Conservation (phyloP, 2,113 vertebrate species). For the Arenaria interpres region DNA sequence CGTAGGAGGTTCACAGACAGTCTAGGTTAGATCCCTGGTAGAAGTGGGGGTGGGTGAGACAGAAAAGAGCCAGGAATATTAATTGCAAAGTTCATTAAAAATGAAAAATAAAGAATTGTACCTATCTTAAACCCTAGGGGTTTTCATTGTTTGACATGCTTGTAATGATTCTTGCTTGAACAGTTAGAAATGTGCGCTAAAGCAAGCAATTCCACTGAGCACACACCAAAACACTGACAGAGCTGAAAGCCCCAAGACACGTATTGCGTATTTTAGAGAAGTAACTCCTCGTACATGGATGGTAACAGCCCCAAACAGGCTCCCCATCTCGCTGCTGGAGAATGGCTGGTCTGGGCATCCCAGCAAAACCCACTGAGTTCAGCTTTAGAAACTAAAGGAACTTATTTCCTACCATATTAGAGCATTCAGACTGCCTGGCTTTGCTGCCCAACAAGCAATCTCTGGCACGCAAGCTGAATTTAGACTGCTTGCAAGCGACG, state of each 20-base stretch:
- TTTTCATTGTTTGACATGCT: not conserved
- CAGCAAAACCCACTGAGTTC: not conserved
- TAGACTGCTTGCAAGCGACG: not conserved
- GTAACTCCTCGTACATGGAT: not conserved
- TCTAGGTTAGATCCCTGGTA: conserved; percentile 69
- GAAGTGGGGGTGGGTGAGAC: conserved; percentile 53
- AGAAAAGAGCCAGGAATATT: conserved; percentile 60
- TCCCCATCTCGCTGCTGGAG: not conserved
- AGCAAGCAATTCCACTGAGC: not conserved
- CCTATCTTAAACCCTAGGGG: not conserved
- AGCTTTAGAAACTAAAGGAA: not conserved
- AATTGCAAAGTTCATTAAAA: conserved; percentile 56
- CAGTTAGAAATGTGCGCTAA: not conserved
- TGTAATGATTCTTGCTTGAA: not conserved
- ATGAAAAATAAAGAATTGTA: conserved; percentile 19
- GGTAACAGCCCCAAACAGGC: not conserved
- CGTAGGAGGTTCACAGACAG: conserved; percentile 71
- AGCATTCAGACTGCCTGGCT: not conserved
- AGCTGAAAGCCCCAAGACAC: not conserved
- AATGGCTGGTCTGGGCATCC: not conserved
- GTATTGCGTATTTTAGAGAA: not conserved
- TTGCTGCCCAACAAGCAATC: not conserved
- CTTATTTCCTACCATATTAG: not conserved
- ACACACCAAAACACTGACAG: not conserved
- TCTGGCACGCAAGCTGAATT: not conserved